Evolutionary conservation across 1,140 invertebrate species (phyloP).

Genomic region (Drosophila ercepeae): DNA sequence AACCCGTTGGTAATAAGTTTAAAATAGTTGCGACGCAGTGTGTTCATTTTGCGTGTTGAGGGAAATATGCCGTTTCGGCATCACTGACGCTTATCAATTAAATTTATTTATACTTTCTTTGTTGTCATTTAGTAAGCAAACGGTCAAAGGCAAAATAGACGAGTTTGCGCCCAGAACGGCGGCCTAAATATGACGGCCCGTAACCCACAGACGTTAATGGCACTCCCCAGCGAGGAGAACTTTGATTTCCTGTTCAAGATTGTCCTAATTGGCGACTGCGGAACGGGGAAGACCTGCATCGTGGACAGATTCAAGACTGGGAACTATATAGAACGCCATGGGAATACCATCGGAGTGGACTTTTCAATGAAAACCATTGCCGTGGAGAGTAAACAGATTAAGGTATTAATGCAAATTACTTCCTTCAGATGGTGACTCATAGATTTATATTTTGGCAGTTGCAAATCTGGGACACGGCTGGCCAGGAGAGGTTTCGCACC

Average conservation of each 20-base stretch:
- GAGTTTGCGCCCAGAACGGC: slow-evolving; percentile 3
- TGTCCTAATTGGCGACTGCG: slow-evolving; percentile 91
- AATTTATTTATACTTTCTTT: slow-evolving; percentile 10
- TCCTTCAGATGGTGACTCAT: neutral
- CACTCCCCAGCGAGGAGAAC: slow-evolving; percentile 86
- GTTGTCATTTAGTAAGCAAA: slow-evolving; percentile 21
- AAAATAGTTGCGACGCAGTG: neutral
- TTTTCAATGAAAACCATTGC: slow-evolving; percentile 98
- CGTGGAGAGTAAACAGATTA: slow-evolving; percentile 96
- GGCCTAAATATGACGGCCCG: slow-evolving; percentile 83
- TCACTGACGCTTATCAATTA: slow-evolving; percentile 15
- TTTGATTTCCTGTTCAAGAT: slow-evolving; percentile 93
- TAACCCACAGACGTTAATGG: slow-evolving; percentile 85
- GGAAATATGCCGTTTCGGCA: neutral
- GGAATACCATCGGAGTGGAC: slow-evolving; percentile 97
- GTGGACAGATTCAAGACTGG: slow-evolving; percentile 97
- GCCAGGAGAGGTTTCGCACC: slow-evolving; percentile 96
- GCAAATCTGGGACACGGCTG: slow-evolving; percentile 97
- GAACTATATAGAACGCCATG: slow-evolving; percentile 95
- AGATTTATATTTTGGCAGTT: slow-evolving; percentile 42
- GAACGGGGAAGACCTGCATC: slow-evolving; percentile 92
- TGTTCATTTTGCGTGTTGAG: neutral
- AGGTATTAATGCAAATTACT: slow-evolving; percentile 86
- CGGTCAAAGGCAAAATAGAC: slow-evolving; percentile 22
- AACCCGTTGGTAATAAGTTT: neutral